These are phyloP conservation scores for Psophia crepitans DNA, from an alignment of 2,113 vertebrate species.

Conservation along the genomic window DNA sequence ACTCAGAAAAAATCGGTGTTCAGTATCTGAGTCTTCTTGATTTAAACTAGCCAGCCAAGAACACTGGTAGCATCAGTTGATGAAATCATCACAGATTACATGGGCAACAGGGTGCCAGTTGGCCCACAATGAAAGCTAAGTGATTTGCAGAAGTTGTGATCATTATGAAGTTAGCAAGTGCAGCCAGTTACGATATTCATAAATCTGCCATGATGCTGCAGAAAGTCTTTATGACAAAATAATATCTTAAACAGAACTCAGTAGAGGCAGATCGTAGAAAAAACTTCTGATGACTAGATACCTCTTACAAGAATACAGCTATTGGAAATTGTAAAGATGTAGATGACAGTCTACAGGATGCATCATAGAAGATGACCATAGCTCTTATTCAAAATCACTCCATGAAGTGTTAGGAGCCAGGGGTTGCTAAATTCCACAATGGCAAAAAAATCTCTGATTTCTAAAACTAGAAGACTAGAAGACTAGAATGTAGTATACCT, in stretches of 20 bases:
- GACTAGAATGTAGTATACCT: neutral
- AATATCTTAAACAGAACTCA: neutral
- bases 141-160: neutral
- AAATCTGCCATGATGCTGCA: neutral
- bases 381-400: neutral
- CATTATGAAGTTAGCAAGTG: neutral
- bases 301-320: neutral
- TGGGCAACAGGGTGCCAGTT: neutral
- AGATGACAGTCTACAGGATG: neutral
- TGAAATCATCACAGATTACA: neutral
- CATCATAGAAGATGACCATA: neutral
- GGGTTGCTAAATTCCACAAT: neutral
- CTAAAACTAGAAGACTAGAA: neutral
- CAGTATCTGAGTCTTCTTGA: neutral
- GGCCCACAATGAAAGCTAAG: neutral
- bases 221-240: neutral
- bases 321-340: neutral
- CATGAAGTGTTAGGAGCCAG: neutral
- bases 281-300: neutral
- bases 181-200: neutral
- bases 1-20: neutral
- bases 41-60: neutral
- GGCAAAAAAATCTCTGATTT: neutral
- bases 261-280: neutral
- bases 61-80: neutral